Percentiles rank a stretch among this genome's conserved stretches.
Conservation (phyloP, 2,113 vertebrate species). For the Alethe castanea region DNA sequence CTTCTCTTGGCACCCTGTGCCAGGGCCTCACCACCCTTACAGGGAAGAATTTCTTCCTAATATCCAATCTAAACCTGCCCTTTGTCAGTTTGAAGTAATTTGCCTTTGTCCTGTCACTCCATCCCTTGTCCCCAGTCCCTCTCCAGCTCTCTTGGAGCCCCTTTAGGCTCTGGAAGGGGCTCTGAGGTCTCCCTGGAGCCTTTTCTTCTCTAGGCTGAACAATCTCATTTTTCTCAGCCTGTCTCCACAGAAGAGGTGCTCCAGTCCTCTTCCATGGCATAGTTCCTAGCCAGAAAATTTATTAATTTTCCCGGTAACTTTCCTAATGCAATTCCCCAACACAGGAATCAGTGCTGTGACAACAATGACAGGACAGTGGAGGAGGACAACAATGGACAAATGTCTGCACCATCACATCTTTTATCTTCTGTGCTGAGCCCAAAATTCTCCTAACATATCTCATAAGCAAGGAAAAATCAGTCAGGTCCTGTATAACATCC, state of each 20-base stretch:
- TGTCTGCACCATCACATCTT: neutral
- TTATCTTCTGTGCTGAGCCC: neutral
- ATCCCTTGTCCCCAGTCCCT: neutral
- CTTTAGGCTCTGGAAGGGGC: neutral
- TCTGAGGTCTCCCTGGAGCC: neutral
- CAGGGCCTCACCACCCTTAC: accelerated
- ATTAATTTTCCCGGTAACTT: neutral
- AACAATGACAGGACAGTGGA: neutral
- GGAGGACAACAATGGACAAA: accelerated
- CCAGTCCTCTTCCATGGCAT: neutral
- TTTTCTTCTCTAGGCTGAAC: neutral
- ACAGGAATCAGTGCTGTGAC: neutral
- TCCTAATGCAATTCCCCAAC: neutral
- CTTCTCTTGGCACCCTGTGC: accelerated
- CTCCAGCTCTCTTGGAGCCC: neutral
- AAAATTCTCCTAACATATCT: neutral
- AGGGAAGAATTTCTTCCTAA: neutral
- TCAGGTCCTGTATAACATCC: neutral
- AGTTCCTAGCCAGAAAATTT: neutral
- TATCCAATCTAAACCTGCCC: neutral
- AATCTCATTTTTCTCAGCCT: neutral
- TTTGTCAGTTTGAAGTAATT: neutral
- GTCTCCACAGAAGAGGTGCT: neutral
- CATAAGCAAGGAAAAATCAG: neutral
- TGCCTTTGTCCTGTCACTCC: neutral